Percentiles rank a stretch among this genome's conserved stretches.
Evolutionary conservation across 1,140 invertebrate species (phyloP).

Genomic region (Aradophagus sp.): DNA sequence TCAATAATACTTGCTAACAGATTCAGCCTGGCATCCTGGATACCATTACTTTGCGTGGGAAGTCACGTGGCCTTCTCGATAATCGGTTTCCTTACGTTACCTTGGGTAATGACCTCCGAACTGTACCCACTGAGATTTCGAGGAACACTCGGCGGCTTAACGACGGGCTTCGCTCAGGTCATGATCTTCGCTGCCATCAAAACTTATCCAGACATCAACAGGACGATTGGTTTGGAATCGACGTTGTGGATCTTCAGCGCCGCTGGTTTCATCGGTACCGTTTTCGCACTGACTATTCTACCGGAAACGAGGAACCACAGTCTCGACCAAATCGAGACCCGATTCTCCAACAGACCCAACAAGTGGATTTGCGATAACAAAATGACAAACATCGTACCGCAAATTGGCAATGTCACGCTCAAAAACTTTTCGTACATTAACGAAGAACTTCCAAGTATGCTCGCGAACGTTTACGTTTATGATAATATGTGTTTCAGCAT

Average conservation of each 20-base stretch:
- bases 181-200: conserved; percentile 83
- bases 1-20: too few species aligned
- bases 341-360: conserved; percentile 70
- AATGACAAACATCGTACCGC: conserved; percentile 26
- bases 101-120: conserved; percentile 85
- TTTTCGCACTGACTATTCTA: conserved; percentile 81
- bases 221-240: conserved; percentile 78
- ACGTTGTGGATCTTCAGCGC: conserved; percentile 85
- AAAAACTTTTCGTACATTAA: conserved; percentile 60
- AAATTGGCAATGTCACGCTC: conserved; percentile 59
- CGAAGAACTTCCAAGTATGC: conserved; percentile 56
- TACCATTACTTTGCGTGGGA: conserved; percentile 80
- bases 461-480: conserved; percentile 57
- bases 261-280: conserved; percentile 76
- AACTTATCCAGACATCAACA: conserved; percentile 79
- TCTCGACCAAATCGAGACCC: conserved; percentile 84
- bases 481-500: conserved; percentile 65
- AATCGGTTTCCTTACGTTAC: conserved; percentile 83
- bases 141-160: conserved; percentile 81
- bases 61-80: conserved; percentile 83
- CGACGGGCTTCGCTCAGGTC: conserved; percentile 81
- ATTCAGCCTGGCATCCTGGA: conserved; percentile 60
- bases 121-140: conserved; percentile 82
- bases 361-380: conserved; percentile 14
- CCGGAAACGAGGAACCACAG: conserved; percentile 88